These are phyloP conservation scores for Nycteola revayana DNA, from an alignment of 2,888 invertebrate species.

Conservation along the genomic window DNA sequence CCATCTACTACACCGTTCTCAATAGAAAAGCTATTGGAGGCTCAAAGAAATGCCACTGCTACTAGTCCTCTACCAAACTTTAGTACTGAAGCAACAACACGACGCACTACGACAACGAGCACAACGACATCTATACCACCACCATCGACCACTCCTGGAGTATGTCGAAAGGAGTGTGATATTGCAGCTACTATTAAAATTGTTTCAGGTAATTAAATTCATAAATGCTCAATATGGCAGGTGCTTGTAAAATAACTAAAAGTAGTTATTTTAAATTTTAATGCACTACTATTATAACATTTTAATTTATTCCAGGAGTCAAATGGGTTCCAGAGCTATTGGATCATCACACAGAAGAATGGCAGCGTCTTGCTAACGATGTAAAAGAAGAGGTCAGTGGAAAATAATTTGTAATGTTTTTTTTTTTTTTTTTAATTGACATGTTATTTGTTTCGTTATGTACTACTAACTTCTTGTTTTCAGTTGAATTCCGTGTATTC, in stretches of 20 bases:
- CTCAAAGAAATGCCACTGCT: slow-evolving; percentile 83
- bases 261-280: too few relatives aligned
- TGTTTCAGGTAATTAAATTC: slow-evolving; percentile 81
- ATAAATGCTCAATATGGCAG: too few relatives aligned
- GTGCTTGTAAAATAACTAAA: too few relatives aligned
- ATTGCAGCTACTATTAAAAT: slow-evolving; percentile 93
- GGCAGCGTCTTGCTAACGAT: slow-evolving; percentile 91
- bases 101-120: slow-evolving; percentile 79
- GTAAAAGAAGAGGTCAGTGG: slow-evolving; percentile 88
- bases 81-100: slow-evolving; percentile 73
- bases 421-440: too few relatives aligned
- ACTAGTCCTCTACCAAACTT: slow-evolving; percentile 74
- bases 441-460: too few relatives aligned
- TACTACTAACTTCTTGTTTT: slow-evolving; percentile 47
- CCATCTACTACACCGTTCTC: slow-evolving; percentile 93
- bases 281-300: too few relatives aligned
- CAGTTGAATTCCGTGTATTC: slow-evolving; percentile 93
- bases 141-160: slow-evolving; percentile 89
- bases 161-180: slow-evolving; percentile 90
- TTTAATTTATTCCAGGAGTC: slow-evolving; percentile 70
- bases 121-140: slow-evolving; percentile 87
- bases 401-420: slow-evolving; percentile 7
- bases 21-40: slow-evolving; percentile 89
- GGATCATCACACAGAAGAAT: slow-evolving; percentile 93
- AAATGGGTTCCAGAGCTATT: slow-evolving; percentile 93